Conservation (phyloP, 2,113 vertebrate species). For the Zosterops pallidus region DNA sequence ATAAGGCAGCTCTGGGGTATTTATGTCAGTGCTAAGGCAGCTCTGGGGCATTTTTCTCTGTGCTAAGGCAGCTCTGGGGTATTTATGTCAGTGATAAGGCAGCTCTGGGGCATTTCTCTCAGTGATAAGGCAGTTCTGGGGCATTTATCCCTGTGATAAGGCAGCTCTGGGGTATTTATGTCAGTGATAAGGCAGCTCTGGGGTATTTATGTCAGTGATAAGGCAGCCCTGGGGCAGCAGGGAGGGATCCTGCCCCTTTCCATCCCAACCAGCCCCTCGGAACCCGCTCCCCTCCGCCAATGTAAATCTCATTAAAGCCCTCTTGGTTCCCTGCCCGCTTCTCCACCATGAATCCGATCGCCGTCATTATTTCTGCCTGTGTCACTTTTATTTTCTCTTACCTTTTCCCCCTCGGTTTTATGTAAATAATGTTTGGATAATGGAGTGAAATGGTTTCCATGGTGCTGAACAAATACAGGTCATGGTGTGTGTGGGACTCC, state of each 20-base stretch:
- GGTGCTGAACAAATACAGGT: constrained; percentile 79
- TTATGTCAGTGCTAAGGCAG: background rate
- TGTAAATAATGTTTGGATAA: constrained; percentile 80
- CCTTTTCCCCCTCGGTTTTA: constrained; percentile 67
- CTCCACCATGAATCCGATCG: constrained; percentile 25
- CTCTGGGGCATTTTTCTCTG: background rate
- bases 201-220: background rate
- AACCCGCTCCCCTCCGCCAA: background rate
- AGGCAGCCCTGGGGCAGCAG: background rate
- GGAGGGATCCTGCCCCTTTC: background rate
- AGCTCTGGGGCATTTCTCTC: background rate
- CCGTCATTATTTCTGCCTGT: constrained; percentile 64
- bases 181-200: background rate
- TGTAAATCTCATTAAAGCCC: constrained; percentile 35
- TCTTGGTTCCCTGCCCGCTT: constrained; percentile 33
- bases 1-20: background rate
- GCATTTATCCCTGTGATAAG: background rate
- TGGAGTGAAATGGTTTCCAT: constrained; percentile 81
- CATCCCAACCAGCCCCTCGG: background rate
- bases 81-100: too few species aligned
- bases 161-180: background rate
- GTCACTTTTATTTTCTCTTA: constrained; percentile 65
- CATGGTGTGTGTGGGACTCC: constrained; percentile 68
- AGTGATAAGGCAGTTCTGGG: background rate
- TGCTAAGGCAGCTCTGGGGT: background rate